Base-by-base conservation (phyloP, 1,140 invertebrate species). In the Pseudoatta argentina region DNA sequence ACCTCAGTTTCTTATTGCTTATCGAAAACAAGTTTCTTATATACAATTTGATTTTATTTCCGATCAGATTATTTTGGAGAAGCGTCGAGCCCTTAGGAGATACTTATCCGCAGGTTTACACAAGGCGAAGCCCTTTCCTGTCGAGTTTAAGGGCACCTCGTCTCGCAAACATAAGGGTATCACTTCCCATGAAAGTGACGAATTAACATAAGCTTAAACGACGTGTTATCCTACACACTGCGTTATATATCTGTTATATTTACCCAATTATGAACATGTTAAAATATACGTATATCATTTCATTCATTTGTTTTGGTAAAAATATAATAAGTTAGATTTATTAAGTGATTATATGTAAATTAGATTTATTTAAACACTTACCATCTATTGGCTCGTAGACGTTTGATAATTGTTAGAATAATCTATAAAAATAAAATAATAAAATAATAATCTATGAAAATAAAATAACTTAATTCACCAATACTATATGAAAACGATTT, bases 161-260 rank as follows among this genome's bases (percentile, higher is more conserved):
- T 71, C 51, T 57, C 51, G 30, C 64, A 82, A 82, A 83, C 34
- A 86, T 85, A 57, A 57, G 21, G 57, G 39, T 78, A 73, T 18
- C 51, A 63, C 55, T 86, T 67, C 18, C 34, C 51, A 53, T 27
- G 16, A 64, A 12, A 88, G 48, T 27, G 51, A 71, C 48, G 57
- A 83, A 88, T 90, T 88, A 88, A 61, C 87, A 85, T 85, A 88
- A 90, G 53, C 71, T 59, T 59, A 51, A 86, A 64, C 75, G 76
- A 88, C 61, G 76, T 44, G 76, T 86, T 89, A 89, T 75, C 18
- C 53, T 27, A 69, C 44, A 18, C 16, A 53, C 34, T 34, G 16
- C 21, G 55, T 82, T 30, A 10, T 10, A 44, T 44, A 63, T 39
- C n/a, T 21, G 67, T 69, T 12, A 72, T 59, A 61, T 73, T 57